Evolutionary conservation across 2,888 invertebrate species (phyloP).

Genomic region (Reticulitermes lucifugus): DNA sequence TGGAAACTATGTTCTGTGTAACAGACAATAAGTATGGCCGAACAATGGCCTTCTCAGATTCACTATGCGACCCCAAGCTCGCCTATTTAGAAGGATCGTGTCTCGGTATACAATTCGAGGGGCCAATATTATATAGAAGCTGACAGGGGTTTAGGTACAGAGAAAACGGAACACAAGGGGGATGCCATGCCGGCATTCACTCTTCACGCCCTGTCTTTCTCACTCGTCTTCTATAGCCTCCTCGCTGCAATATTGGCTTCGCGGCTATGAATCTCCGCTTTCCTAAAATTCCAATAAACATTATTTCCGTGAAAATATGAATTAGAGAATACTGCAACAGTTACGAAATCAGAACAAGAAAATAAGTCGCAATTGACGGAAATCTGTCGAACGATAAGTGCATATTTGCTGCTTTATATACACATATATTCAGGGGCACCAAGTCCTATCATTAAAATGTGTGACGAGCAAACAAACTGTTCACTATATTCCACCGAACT

Average conservation of each 20-base stretch:
- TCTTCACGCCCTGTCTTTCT: neutral
- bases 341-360: too few relatives aligned
- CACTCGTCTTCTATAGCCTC: neutral
- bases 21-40: neutral
- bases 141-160: too few relatives aligned
- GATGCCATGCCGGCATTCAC: neutral
- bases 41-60: slow-evolving; percentile 4
- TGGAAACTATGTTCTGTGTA: neutral
- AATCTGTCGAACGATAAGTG: too few relatives aligned
- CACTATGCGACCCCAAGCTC: neutral
- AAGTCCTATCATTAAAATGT: too few relatives aligned
- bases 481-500: too few relatives aligned
- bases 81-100: neutral
- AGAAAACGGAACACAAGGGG: neutral
- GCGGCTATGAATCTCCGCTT: neutral
- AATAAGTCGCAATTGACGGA: too few relatives aligned
- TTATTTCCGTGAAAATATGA: too few relatives aligned
- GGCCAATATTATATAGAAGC: neutral
- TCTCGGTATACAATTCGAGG: neutral
- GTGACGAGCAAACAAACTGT: too few relatives aligned
- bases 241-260: neutral
- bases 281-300: too few relatives aligned
- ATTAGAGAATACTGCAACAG: too few relatives aligned
- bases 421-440: too few relatives aligned
- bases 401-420: too few relatives aligned